These are phyloP conservation scores for Alligator sinensis DNA, from an alignment of 2,113 vertebrate species.

Conservation along the genomic window DNA sequence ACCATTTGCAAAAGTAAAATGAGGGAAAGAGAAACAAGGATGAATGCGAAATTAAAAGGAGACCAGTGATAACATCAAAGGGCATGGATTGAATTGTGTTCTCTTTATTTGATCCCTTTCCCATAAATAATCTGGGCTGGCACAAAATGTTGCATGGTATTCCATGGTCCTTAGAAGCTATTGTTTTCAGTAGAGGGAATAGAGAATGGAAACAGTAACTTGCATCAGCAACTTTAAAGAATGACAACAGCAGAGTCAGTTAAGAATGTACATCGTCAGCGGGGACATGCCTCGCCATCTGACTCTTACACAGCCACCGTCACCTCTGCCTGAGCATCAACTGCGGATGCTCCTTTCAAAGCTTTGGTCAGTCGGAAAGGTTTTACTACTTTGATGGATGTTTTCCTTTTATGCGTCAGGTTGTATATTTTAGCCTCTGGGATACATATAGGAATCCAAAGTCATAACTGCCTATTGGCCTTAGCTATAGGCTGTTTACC, in stretches of 20 bases:
- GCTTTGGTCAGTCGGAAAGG: background rate
- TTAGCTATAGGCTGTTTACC: background rate
- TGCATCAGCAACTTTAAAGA: background rate
- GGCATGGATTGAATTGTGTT: background rate
- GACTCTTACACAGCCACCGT: background rate
- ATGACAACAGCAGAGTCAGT: background rate
- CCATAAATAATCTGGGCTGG: slow-evolving; percentile 16
- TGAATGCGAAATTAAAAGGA: slow-evolving; percentile 1
- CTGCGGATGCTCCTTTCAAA: background rate
- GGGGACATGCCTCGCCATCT: background rate
- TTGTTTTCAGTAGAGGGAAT: background rate
- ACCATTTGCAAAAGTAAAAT: slow-evolving; percentile 2
- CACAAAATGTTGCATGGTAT: background rate
- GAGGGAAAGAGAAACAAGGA: slow-evolving; percentile 16
- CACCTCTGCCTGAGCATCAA: background rate
- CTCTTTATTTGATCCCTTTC: slow-evolving; percentile 47
- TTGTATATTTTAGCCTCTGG: background rate
- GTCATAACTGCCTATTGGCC: background rate
- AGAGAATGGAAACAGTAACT: slow-evolving; percentile 1
- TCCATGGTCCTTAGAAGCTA: slow-evolving; percentile 47
- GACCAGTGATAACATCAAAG: slow-evolving; percentile 17
- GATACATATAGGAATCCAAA: background rate
- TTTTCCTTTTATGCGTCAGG: background rate
- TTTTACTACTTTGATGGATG: background rate
- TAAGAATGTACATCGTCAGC: rapidly evolving